Conservation (phyloP, 2,888 invertebrate species). For the Mesoligia furuncula region DNA sequence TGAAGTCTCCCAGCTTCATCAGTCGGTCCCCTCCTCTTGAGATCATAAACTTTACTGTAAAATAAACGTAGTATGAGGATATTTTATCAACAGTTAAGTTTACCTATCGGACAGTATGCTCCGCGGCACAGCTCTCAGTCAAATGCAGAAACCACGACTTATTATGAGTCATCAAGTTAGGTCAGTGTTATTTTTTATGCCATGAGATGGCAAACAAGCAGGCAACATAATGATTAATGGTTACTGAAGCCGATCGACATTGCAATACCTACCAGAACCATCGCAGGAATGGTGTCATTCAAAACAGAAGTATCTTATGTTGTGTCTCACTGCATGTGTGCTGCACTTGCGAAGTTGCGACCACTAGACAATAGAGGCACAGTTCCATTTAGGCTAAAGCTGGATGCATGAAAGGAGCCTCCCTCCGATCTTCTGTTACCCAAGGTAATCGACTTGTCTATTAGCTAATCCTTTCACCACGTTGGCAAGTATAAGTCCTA, state of each 20-base stretch:
- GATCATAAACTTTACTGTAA: slow-evolving; percentile 87
- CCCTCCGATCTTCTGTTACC: neutral
- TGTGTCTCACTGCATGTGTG: neutral
- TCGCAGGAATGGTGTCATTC: neutral
- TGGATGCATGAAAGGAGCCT: neutral
- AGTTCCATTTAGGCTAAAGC: neutral
- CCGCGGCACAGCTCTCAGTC: neutral
- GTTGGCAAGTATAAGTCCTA: too few relatives aligned
- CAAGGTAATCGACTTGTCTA: neutral
- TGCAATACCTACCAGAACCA: neutral
- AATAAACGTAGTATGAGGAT: slow-evolving; percentile 58
- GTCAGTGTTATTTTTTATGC: neutral
- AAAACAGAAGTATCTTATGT: too few relatives aligned
- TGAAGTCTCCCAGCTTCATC: slow-evolving; percentile 86
- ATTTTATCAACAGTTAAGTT: slow-evolving; percentile 33
- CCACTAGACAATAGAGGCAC: neutral
- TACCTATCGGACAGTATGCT: neutral
- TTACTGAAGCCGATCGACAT: neutral
- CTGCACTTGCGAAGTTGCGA: neutral
- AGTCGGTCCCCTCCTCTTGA: slow-evolving; percentile 84
- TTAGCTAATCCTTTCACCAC: neutral
- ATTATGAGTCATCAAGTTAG: neutral
- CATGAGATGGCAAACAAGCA: neutral
- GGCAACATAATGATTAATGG: neutral
- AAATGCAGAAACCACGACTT: neutral